Evolutionary conservation across 2,113 vertebrate genomes (phyloP), one percentile per base, ranked within the genome.

Genomic region (Apteryx owenii): DNA sequence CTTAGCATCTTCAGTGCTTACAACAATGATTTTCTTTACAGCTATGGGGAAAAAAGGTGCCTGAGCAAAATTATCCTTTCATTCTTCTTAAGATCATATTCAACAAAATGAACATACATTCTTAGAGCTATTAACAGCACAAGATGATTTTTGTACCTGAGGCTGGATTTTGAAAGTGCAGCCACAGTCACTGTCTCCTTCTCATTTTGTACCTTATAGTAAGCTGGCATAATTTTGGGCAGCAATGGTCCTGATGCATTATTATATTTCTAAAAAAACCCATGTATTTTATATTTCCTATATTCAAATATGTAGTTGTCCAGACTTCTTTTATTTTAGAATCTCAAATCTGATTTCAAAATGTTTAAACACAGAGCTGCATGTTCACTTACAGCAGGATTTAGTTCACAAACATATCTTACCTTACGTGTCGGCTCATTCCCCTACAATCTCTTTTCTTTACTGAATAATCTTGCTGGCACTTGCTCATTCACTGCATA

Each of bases 311-410:
- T 10, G 10, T 51, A 38, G 8, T 9, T 70, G 40, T 71, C 12
- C 33, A 62, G 75, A 44, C 6, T 81, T 73, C 29, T 81, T 81
- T 77, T 66, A 75, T 62, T 90, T 56, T 48, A 56, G 48, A 60
- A 50, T 53, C 36, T 82, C 33, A 68, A 79, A 78, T 64, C 51
- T 85, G 46, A 66, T 88, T 90, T 93, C 75, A 90, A 68, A 85
- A 36, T 28, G 33, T 25, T 53, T 81, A 77, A 69, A 54, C 56
- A 50, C 22, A 90, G 36, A 85, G 16, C 36, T 76, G 2, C 82
- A 28, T 66, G 19, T 46, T 28, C 51, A 76, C 68, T 77, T 83
- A 77, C 26, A 83, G 42, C 10, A 77, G 72, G 58, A 86, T 81
- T 46, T 80, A 72, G 33, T 26, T 73, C 9, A 46, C 38, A 93